Conservation (phyloP, 2,888 invertebrate genomes). For the Pilophorus perplexus region DNA sequence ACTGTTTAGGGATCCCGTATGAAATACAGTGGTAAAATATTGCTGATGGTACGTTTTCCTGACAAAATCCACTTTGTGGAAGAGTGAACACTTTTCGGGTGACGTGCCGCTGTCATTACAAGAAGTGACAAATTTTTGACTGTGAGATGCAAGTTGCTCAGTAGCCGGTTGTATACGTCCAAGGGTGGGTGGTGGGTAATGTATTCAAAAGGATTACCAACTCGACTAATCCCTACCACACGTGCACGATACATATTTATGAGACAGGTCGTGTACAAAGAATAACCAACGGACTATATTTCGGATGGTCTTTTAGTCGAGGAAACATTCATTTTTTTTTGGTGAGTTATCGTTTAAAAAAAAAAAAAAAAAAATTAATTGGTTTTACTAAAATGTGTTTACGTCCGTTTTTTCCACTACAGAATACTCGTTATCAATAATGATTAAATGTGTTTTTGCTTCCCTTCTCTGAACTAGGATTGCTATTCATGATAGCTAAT, state of each 20-base stretch:
- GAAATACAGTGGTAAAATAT: conserved; percentile 26
- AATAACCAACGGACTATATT: too few species aligned
- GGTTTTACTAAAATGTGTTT: too few species aligned
- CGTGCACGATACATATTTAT: conserved; percentile 15
- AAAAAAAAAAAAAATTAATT: too few species aligned
- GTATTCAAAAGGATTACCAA: conserved; percentile 3
- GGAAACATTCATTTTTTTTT: too few species aligned
- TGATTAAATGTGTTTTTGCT: too few species aligned
- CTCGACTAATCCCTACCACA: conserved; percentile 11
- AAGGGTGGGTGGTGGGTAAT: neutral
- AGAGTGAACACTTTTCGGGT: neutral
- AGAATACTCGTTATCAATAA: too few species aligned
- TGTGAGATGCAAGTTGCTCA: neutral
- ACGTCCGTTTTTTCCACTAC: too few species aligned
- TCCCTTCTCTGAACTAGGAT: too few species aligned
- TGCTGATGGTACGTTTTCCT: neutral
- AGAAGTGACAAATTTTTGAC: neutral
- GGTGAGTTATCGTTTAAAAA: too few species aligned
- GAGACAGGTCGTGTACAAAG: conserved; percentile 4
- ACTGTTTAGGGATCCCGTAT: neutral
- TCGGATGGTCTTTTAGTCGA: too few species aligned
- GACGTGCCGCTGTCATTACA: neutral
- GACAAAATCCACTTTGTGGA: neutral
- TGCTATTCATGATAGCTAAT: too few species aligned
- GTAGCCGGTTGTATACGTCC: neutral